phyloP scores from a whole-genome alignment of 2,797 vertebrate genomes.

The Phrynocephalus forsythii region DNA sequence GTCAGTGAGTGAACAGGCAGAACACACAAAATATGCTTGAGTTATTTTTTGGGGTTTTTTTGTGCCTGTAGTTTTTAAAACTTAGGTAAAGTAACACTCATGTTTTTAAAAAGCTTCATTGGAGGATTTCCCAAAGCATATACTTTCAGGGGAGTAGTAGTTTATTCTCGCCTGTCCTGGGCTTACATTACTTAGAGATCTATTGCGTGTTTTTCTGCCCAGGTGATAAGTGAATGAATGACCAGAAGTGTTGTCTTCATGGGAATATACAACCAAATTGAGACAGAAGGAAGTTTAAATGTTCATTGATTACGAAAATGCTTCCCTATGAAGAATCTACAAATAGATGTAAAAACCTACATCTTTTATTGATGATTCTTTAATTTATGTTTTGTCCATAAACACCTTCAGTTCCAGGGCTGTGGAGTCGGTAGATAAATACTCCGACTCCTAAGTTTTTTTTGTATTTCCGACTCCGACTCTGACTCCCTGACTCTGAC shows the following conservation, averaged over 20 bases:
- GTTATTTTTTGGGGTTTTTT: slow-evolving; percentile 25
- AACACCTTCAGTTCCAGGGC: neutral
- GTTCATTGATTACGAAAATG: neutral
- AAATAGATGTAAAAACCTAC: slow-evolving; percentile 17
- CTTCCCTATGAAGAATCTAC: slow-evolving; percentile 25
- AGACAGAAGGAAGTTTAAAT: neutral
- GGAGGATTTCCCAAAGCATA: slow-evolving; percentile 23
- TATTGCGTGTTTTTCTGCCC: neutral
- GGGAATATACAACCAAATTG: slow-evolving; percentile 30
- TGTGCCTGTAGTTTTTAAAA: neutral
- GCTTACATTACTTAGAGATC: neutral
- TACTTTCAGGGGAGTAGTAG: slow-evolving; percentile 7
- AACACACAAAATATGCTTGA: neutral
- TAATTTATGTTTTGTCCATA: slow-evolving; percentile 37
- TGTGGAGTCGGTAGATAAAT: no score
- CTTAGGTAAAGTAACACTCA: neutral
- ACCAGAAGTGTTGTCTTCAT: slow-evolving; percentile 6
- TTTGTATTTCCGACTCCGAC: no score
- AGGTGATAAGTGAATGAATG: slow-evolving; percentile 1
- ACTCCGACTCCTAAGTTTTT: no score
- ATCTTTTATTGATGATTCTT: slow-evolving; percentile 37
- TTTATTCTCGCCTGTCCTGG: slow-evolving; percentile 8
- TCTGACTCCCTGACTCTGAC: no score
- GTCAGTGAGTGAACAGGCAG: slow-evolving; percentile 24
- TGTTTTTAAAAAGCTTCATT: neutral